A percentile compares a stretch with the other conserved stretches of the same genome.
These are phyloP conservation scores for Podocnemis expansa DNA, from an alignment of 2,113 vertebrate species.

Conservation along the genomic window DNA sequence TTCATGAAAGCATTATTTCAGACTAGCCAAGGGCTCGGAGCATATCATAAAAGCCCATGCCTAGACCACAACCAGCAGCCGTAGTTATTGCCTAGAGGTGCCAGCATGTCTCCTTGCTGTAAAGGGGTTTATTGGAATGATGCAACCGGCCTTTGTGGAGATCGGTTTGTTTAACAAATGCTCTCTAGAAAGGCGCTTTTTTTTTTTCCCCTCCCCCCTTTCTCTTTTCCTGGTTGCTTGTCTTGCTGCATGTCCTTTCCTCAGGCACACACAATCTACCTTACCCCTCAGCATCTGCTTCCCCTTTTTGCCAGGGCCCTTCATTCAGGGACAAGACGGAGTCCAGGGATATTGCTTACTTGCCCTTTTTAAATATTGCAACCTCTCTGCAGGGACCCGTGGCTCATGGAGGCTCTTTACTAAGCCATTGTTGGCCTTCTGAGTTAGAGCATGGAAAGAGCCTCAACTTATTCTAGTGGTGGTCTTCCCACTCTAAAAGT, in stretches of 20 bases:
- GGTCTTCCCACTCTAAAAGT: constrained; percentile 11
- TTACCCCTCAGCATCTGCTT: not conserved
- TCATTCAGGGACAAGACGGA: not conserved
- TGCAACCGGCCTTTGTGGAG: fast-evolving
- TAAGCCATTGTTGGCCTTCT: not conserved
- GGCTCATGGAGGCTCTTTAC: not conserved
- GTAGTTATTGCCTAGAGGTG: fast-evolving
- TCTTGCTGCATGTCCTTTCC: not conserved
- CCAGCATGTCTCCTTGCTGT: fast-evolving
- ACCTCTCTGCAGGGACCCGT: not conserved
- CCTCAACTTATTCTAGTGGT: not conserved
- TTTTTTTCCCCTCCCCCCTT: too few species aligned
- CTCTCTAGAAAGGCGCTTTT: not conserved
- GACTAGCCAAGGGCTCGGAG: fast-evolving
- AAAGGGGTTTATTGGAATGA: fast-evolving
- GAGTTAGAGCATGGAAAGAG: not conserved
- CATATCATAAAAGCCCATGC: not conserved
- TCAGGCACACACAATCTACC: not conserved
- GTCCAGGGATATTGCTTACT: not conserved
- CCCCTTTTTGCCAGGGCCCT: not conserved
- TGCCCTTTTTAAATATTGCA: fast-evolving
- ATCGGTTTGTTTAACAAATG: fast-evolving
- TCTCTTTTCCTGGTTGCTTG: not conserved
- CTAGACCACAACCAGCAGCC: fast-evolving
- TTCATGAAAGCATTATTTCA: not conserved